Evolutionary conservation across 2,797 vertebrate species (phyloP).

Genomic region (Iguana delicatissima): DNA sequence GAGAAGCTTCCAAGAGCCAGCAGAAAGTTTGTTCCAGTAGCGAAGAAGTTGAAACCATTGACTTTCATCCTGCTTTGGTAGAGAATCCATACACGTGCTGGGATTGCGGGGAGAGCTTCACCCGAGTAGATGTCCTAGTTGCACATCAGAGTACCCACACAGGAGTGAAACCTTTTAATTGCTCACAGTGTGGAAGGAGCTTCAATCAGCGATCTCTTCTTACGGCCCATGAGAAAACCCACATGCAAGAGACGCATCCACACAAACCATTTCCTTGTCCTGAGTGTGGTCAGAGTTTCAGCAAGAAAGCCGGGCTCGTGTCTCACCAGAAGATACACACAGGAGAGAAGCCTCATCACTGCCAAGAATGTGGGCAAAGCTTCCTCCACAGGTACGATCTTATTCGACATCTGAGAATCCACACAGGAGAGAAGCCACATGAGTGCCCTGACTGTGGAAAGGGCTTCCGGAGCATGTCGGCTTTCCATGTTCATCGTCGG

Average conservation of each 20-base stretch:
- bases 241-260: slow-evolving; percentile 62
- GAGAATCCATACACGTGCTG: slow-evolving; percentile 44
- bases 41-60: background rate
- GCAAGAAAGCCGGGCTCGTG: slow-evolving; percentile 70
- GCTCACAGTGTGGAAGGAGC: slow-evolving; percentile 76
- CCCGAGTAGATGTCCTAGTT: slow-evolving; percentile 42
- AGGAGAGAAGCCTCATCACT: slow-evolving; percentile 83
- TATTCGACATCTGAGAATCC: slow-evolving; percentile 69
- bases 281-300: slow-evolving; percentile 77
- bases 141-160: slow-evolving; percentile 72
- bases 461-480: slow-evolving; percentile 71
- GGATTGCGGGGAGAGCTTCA: slow-evolving; percentile 65
- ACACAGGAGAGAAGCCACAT: slow-evolving; percentile 74
- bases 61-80: background rate
- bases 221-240: slow-evolving; percentile 73
- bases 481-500: slow-evolving; percentile 70
- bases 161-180: slow-evolving; percentile 69
- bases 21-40: background rate
- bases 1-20: background rate
- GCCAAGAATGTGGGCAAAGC: slow-evolving; percentile 83
- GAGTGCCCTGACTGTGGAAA: slow-evolving; percentile 70
- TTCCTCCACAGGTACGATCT: slow-evolving; percentile 72
- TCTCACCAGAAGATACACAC: slow-evolving; percentile 77
- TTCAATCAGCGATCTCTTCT: slow-evolving; percentile 75
- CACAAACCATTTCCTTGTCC: slow-evolving; percentile 72